phyloP scores from a whole-genome alignment of 2,888 invertebrate genomes.

The Brachyopa scutellaris region DNA sequence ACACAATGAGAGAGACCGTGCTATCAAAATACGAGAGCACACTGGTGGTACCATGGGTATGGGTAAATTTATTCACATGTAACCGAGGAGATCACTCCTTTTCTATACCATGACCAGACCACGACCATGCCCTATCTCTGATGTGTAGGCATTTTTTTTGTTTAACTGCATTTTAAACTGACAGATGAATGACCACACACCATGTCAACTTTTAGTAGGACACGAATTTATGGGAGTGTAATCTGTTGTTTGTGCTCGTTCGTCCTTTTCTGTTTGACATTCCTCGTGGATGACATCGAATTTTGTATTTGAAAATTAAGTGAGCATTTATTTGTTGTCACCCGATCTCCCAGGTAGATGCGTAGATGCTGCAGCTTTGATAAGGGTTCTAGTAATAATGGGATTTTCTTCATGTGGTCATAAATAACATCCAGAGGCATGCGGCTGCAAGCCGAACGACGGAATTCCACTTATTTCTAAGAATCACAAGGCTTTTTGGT shows the following conservation, averaged over 20 bases:
- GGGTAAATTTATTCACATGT: neutral
- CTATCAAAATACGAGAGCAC: constrained; percentile 17
- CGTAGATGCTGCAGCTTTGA: constrained; percentile 40
- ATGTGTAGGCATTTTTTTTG: neutral
- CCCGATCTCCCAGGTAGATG: constrained; percentile 52
- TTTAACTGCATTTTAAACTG: constrained; percentile 60
- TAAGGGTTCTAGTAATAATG: constrained; percentile 31
- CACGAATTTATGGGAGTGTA: constrained; percentile 71
- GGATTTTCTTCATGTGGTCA: constrained; percentile 38
- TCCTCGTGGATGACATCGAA: constrained; percentile 5
- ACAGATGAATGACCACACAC: constrained; percentile 72
- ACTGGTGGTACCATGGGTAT: neutral
- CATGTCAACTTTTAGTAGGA: constrained; percentile 56
- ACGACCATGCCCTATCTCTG: neutral
- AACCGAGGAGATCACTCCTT: constrained; percentile 45
- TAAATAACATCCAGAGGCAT: constrained; percentile 57
- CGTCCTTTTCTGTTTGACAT: constrained; percentile 50
- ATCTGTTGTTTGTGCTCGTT: constrained; percentile 55
- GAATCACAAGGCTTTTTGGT: neutral
- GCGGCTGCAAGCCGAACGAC: constrained; percentile 51
- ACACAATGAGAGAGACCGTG: constrained; percentile 35
- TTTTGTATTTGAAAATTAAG: constrained; percentile 42
- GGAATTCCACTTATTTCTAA: neutral
- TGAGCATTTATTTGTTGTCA: constrained; percentile 60
- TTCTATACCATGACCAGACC: neutral